phyloP scores from a whole-genome alignment of 2,888 invertebrate species.

The Rugalucina vietnamica region DNA sequence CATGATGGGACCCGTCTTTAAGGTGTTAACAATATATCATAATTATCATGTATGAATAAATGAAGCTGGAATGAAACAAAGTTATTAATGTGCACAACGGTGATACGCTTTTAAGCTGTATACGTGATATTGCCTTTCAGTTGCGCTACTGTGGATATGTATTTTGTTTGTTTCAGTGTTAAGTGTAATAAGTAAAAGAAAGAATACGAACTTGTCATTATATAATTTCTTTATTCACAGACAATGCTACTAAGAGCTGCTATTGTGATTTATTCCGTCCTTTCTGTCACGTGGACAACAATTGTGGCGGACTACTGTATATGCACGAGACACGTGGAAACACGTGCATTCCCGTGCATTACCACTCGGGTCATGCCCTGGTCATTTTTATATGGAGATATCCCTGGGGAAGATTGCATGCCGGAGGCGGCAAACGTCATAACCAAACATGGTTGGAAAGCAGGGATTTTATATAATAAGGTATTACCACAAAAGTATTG shows the following conservation, averaged over 20 bases:
- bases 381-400: conserved; percentile 13
- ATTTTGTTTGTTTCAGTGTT: background rate
- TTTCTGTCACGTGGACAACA: background rate
- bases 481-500: too few relatives aligned
- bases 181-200: background rate
- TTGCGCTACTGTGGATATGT: too few relatives aligned
- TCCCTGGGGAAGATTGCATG: conserved; percentile 15
- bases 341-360: conserved; percentile 9
- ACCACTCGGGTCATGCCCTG: background rate
- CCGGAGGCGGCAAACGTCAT: background rate
- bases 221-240: background rate
- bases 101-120: too few relatives aligned
- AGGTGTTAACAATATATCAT: too few relatives aligned
- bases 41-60: background rate
- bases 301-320: conserved; percentile 8
- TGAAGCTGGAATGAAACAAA: background rate
- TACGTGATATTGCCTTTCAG: too few relatives aligned
- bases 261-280: background rate
- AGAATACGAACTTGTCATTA: background rate
- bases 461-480: conserved; percentile 11
- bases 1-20: too few relatives aligned
- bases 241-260: background rate
- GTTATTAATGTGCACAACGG: too few relatives aligned
- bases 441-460: conserved; percentile 15
- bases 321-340: conserved; percentile 15